These are phyloP conservation scores for Macrochelys suwanniensis DNA, from an alignment of 2,797 vertebrate genomes.

Conservation along the genomic window DNA sequence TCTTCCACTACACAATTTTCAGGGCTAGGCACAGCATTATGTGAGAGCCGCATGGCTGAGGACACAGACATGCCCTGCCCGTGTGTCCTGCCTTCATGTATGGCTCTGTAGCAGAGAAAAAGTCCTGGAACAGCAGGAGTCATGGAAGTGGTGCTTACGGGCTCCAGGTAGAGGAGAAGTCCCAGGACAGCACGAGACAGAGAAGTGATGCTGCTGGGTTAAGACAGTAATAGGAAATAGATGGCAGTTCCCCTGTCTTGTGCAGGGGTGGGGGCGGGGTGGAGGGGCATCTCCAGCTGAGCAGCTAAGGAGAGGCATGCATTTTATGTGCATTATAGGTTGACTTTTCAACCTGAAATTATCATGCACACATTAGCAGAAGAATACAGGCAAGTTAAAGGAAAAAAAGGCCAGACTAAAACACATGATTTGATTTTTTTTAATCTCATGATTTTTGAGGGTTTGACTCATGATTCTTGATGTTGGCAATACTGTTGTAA, in stretches of 20 bases:
- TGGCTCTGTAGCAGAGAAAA: not conserved
- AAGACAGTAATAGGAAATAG: not conserved
- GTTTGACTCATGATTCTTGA: not conserved
- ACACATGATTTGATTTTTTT: not conserved
- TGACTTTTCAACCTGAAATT: not conserved
- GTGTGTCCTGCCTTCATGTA: not conserved
- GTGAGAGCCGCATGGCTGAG: not conserved
- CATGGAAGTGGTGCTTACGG: not conserved
- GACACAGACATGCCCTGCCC: too few relatives aligned
- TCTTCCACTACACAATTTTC: not conserved
- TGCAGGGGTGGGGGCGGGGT: too few relatives aligned
- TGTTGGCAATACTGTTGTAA: not conserved
- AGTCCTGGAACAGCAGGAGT: not conserved
- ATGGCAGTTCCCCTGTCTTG: not conserved
- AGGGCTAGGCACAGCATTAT: not conserved
- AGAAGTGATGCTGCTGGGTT: not conserved
- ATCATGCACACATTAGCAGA: not conserved
- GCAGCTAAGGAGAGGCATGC: not conserved
- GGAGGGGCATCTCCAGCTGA: not conserved
- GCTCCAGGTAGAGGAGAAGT: not conserved
- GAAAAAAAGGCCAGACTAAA: too few relatives aligned
- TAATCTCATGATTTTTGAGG: not conserved
- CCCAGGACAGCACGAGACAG: not conserved
- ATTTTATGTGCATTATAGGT: not conserved
- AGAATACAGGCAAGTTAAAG: not conserved